Evolutionary conservation across 2,888 invertebrate genomes (phyloP).

Genomic region (Phragmatobia fuliginosa): DNA sequence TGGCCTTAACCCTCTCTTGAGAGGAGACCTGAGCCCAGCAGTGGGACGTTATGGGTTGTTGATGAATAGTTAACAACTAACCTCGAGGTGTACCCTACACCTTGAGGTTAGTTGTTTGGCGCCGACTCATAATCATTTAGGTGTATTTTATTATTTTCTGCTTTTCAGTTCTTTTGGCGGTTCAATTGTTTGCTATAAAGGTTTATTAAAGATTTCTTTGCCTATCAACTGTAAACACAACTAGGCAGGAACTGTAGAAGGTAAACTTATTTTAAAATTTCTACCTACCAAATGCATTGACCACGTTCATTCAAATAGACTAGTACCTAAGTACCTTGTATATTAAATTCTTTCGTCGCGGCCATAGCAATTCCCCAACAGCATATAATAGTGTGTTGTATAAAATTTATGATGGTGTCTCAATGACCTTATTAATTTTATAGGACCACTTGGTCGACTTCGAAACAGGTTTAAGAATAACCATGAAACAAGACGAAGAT

Average conservation of each 20-base stretch:
- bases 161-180: no score
- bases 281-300: conserved; percentile 1
- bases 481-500: conserved; percentile 41
- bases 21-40: no score
- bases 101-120: no score
- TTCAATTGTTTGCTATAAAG: no score
- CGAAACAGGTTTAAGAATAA: conserved; percentile 70
- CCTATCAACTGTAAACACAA: background rate
- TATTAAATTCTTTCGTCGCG: conserved; percentile 33
- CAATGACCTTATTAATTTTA: conserved; percentile 82
- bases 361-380: conserved; percentile 53
- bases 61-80: no score
- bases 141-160: no score
- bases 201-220: background rate
- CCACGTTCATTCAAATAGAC: conserved; percentile 19
- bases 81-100: no score
- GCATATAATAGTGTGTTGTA: conserved; percentile 59
- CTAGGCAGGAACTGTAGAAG: background rate
- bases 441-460: conserved; percentile 73
- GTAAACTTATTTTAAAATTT: background rate
- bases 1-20: no score
- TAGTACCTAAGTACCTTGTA: conserved; percentile 14
- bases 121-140: no score
- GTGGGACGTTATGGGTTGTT: no score
- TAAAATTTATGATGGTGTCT: conserved; percentile 69